These are phyloP conservation scores for Triops longicaudatus DNA, from an alignment of 1,140 invertebrate genomes.

Conservation along the genomic window DNA sequence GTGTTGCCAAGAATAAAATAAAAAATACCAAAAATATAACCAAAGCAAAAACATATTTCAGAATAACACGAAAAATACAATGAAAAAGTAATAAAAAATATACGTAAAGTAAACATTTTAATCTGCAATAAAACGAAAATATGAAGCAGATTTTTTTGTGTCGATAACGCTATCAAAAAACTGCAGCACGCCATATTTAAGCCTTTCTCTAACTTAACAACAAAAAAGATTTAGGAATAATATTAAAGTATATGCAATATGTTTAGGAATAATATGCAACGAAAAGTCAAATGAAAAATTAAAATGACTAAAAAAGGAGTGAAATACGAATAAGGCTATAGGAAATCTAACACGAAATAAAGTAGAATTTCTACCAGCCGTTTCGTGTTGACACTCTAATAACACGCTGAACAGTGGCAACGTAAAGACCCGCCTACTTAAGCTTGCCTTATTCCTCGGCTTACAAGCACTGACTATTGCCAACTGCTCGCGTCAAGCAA, in stretches of 20 bases:
- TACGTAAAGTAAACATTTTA: too few relatives aligned
- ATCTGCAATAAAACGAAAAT: too few relatives aligned
- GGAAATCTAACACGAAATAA: not conserved
- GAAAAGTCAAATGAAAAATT: not conserved
- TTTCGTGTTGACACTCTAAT: not conserved
- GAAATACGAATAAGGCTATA: not conserved
- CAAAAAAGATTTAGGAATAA: too few relatives aligned
- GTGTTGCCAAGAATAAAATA: not conserved
- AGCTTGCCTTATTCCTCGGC: not conserved
- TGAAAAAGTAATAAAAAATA: not conserved
- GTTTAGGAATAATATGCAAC: too few relatives aligned
- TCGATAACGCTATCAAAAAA: too few relatives aligned
- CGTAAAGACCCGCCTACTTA: not conserved
- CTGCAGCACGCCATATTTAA: too few relatives aligned
- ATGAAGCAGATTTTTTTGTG: too few relatives aligned
- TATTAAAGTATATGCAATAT: too few relatives aligned
- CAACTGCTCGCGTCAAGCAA: not conserved
- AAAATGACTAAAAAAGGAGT: not conserved
- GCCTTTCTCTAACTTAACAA: too few relatives aligned
- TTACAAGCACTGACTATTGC: not conserved
- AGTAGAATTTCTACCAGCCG: not conserved
- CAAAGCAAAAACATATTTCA: conserved; percentile 7
- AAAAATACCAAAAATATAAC: not conserved
- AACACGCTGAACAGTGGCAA: not conserved
- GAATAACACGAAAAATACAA: not conserved